Base-by-base conservation (phyloP, 2,113 vertebrate species). In the Corythornis madagascariensis region DNA sequence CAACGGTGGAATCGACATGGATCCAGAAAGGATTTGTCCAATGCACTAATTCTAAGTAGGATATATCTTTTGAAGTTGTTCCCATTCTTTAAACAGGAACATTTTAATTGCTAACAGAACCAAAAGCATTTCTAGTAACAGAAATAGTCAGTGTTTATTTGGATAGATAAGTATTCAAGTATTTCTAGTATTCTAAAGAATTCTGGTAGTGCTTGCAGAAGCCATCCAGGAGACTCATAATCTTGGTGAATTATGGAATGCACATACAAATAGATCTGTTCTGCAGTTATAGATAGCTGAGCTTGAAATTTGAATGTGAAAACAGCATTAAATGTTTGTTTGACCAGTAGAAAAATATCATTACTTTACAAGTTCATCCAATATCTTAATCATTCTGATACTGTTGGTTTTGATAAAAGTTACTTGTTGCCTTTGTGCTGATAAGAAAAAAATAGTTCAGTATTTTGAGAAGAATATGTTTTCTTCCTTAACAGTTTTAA, bases 31-130 rank as follows among this genome's bases (percentile, higher is more conserved):
- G 10, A 24, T 64, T 66, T 43, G 20, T 66, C 33, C 43, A 81
- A 14, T 48, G n/a, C 10, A 55, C 11, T 79, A 56, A 60, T 71
- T 94, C 50, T 66, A 69, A 61, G 17, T 65, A 77, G 42, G 60
- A 76, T 75, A 33, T 79, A 38, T 16, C 86, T 87, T 91, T 76
- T 75, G 83, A 79, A 33, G 17, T 93, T 79, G 63, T 89, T 88
- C 59, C 67, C 50, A 61, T 88, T 93, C 67, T 94, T 94, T 65
- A 79, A 87, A 42, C 40, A 24, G 55, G 83, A 90, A 45, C 45
- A 83, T 91, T 94, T 91, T 73, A 93, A 74, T 88, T 95, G 88
- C 75, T 91, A 81, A 64, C 86, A 92, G 86, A 93, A 80, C 63
- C 24, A 35, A 24, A 91, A 91, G 20, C 88, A 80, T 91, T 88